A percentile compares a stretch with the other conserved stretches of the same genome.
phyloP scores from a whole-genome alignment of 2,888 invertebrate species.

The Odontocolon sp. region DNA sequence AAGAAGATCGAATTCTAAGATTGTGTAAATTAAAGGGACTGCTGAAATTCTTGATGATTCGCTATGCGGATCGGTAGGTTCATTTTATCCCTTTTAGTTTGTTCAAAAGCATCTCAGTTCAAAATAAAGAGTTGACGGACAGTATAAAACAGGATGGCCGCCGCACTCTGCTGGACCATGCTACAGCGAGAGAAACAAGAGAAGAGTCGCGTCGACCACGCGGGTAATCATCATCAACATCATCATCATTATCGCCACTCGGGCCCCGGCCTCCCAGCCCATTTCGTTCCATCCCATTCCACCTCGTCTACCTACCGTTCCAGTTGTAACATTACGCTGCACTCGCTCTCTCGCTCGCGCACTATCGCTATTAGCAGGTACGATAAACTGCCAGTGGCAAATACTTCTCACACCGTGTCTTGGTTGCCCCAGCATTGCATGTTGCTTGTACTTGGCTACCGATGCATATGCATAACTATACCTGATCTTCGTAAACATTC shows the following conservation, averaged over 20 bases:
- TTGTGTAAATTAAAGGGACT: constrained; percentile 34
- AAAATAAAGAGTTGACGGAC: constrained; percentile 45
- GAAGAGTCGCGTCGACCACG: constrained; percentile 66
- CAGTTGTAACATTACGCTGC: constrained; percentile 64
- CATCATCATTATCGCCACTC: constrained; percentile 75
- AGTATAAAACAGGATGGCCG: constrained; percentile 39
- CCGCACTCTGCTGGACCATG: constrained; percentile 33
- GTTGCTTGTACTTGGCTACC: constrained; percentile 52
- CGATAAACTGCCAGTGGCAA: constrained; percentile 74
- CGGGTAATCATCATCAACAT: constrained; percentile 79
- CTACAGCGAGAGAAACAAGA: constrained; percentile 46
- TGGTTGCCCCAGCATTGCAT: constrained; percentile 47
- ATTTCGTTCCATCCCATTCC: constrained; percentile 69
- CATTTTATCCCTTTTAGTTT: constrained; percentile 13
- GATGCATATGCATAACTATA: constrained; percentile 35
- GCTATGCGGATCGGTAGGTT: constrained; percentile 22
- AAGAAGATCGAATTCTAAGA: constrained; percentile 40
- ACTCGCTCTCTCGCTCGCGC: constrained; percentile 28
- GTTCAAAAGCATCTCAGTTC: constrained; percentile 22
- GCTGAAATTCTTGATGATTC: constrained; percentile 33
- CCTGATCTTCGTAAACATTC: no score
- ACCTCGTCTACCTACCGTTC: constrained; percentile 63
- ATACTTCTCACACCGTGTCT: constrained; percentile 65
- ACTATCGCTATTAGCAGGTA: constrained; percentile 71
- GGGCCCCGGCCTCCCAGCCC: constrained; percentile 61